Evolutionary conservation across 92 coral and sea anemone species (phyloP), one percentile per base, ranked within the genome.

Genomic region (Porites divaricata): DNA sequence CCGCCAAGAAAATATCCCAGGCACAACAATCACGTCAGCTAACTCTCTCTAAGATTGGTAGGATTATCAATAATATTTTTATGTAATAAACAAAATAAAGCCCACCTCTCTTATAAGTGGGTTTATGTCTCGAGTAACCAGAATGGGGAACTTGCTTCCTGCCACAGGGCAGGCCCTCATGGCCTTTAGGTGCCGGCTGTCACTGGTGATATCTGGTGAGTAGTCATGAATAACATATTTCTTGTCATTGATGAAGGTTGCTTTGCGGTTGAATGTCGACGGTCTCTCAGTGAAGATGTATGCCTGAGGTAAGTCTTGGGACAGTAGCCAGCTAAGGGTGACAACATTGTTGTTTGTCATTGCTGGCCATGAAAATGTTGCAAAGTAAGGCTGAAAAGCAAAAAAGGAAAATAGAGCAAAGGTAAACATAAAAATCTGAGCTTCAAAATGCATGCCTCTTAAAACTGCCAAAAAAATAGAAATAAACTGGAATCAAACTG

Each of bases 81-180:
- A 54, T 13, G 12, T 54, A 35, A 4, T 4, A 0, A 35, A 5
- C 62, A n/a, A 25, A 10, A 58, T 0, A 28, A 68, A 2, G 67
- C 88, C 48, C 25, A 88, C 91, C 91, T 88, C 88, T 83, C 70
- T 71, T 50, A 88, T 88, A 13, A 78, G 66, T 6, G 91, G 91
- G 77, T 89, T 90, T 19, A 91, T 91, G 82, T 90, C 83, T 3
- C 94, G 85, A 19, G 86, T 90, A 45, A 93, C 88, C 24, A 93
- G 79, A 14, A 93, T 75, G 2, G 96, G 96, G 62, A 93, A 75
- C 22, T 79, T 72, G 52, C 91, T 80, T 8, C 96, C 96, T 19
- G 96, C 96, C 35, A 93, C 96, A 2, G 96, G 96, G 24, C 96
- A 93, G 19, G 96, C 92, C 54, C 93, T 88, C 86, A 90, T 81